Evolutionary conservation across 2,888 invertebrate species (phyloP).

Genomic region (Platynereis dumerilii): DNA sequence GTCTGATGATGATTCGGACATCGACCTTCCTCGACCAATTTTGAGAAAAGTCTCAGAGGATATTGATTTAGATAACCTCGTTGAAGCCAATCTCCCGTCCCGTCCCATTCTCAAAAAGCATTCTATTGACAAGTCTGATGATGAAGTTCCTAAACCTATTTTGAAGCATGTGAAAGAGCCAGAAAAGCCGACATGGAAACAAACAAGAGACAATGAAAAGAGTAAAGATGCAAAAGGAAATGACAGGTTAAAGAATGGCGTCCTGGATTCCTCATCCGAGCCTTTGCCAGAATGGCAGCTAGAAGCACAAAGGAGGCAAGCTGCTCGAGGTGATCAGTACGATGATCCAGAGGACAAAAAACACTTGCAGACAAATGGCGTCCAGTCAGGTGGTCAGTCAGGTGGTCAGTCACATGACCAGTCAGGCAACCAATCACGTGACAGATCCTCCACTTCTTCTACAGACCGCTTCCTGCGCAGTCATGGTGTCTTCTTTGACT

Average conservation of each 20-base stretch:
- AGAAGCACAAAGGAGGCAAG: constrained; percentile 45
- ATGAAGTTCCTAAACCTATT: constrained; percentile 20
- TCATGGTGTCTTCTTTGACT: too few relatives aligned
- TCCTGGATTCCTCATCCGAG: neutral
- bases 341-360: constrained; percentile 18
- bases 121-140: constrained; percentile 16
- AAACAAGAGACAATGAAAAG: too few relatives aligned
- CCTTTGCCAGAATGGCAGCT: constrained; percentile 29
- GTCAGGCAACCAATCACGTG: too few relatives aligned
- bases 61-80: neutral
- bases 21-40: neutral
- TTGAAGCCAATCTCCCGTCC: neutral
- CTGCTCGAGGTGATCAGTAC: constrained; percentile 41
- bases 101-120: constrained; percentile 23
- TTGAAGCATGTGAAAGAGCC: constrained; percentile 13
- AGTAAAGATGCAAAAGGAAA: neutral
- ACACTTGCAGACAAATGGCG: neutral
- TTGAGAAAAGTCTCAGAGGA: neutral
- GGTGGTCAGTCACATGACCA: too few relatives aligned
- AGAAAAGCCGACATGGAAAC: neutral
- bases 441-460: too few relatives aligned
- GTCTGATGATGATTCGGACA: neutral
- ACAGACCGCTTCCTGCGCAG: too few relatives aligned
- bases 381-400: too few relatives aligned
- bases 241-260: neutral